These are phyloP conservation scores for Microvelia longipes DNA, from an alignment of 1,140 invertebrate genomes.

Conservation along the genomic window DNA sequence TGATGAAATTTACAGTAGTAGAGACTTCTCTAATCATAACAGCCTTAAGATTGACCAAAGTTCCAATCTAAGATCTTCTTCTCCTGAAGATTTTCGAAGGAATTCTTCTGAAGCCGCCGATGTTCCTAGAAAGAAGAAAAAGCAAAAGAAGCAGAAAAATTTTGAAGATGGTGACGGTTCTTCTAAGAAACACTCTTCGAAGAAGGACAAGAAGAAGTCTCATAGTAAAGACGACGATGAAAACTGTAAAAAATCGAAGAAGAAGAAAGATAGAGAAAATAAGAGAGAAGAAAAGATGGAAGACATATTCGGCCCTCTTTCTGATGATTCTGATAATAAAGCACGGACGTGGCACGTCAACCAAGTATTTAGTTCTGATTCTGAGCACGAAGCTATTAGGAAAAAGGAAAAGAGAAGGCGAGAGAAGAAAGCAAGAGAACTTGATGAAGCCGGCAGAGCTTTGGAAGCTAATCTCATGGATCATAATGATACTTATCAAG, in stretches of 20 bases:
- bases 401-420: slow-evolving; percentile 55
- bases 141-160: slow-evolving; percentile 59
- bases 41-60: slow-evolving; percentile 1
- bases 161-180: slow-evolving; percentile 22
- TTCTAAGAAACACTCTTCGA: slow-evolving; percentile 28
- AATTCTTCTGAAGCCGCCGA: slow-evolving; percentile 16
- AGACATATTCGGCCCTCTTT: slow-evolving; percentile 71
- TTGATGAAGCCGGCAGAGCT: slow-evolving; percentile 59
- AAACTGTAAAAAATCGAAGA: slow-evolving; percentile 41
- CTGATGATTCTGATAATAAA: slow-evolving; percentile 44
- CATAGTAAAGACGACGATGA: slow-evolving; percentile 27
- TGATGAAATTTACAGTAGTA: slow-evolving; percentile 6
- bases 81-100: slow-evolving; percentile 13
- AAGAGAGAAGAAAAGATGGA: slow-evolving; percentile 63
- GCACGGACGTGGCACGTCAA: slow-evolving; percentile 26
- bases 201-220: slow-evolving; percentile 23
- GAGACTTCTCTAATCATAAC: slow-evolving; percentile 4
- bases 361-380: slow-evolving; percentile 27
- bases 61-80: slow-evolving; percentile 10
- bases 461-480: slow-evolving; percentile 60
- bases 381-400: slow-evolving; percentile 24
- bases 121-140: slow-evolving; percentile 51
- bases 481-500: slow-evolving; percentile 27
- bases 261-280: slow-evolving; percentile 18
- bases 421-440: slow-evolving; percentile 41